These are phyloP conservation scores for Tokudaia muenninki DNA, from an alignment of 2,797 vertebrate species.

Conservation along the genomic window DNA sequence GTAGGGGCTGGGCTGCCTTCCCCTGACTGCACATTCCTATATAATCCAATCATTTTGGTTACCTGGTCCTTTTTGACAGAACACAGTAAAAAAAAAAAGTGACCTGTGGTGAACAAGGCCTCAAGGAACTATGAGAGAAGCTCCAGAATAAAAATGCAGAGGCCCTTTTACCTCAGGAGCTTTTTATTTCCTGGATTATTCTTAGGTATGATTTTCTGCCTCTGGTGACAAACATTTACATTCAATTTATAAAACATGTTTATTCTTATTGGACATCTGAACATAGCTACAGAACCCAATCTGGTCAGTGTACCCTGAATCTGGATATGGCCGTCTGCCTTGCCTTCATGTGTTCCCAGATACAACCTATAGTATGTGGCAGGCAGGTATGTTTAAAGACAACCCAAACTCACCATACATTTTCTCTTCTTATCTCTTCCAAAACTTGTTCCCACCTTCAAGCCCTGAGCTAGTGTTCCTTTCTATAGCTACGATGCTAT, in stretches of 20 bases:
- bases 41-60: not conserved
- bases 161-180: not conserved
- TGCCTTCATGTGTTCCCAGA: not conserved
- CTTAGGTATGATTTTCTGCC: not conserved
- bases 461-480: not conserved
- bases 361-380: not conserved
- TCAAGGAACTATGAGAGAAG: not conserved
- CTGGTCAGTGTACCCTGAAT: not conserved
- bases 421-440: not conserved
- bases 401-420: not conserved
- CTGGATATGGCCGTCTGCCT: not conserved
- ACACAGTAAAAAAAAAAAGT: not conserved
- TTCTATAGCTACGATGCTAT: not conserved
- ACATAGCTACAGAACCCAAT: not conserved
- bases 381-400: not conserved
- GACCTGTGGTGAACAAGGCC: not conserved
- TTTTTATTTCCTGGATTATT: not conserved
- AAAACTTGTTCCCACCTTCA: not conserved
- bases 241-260: not conserved
- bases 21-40: not conserved
- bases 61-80: not conserved
- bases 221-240: not conserved
- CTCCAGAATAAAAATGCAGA: not conserved
- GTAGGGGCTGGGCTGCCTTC: not conserved
- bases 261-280: not conserved